A percentile compares a stretch with the other conserved stretches of the same genome.
Evolutionary conservation across 2,113 vertebrate species (phyloP).

Genomic region (Suricata suricatta): DNA sequence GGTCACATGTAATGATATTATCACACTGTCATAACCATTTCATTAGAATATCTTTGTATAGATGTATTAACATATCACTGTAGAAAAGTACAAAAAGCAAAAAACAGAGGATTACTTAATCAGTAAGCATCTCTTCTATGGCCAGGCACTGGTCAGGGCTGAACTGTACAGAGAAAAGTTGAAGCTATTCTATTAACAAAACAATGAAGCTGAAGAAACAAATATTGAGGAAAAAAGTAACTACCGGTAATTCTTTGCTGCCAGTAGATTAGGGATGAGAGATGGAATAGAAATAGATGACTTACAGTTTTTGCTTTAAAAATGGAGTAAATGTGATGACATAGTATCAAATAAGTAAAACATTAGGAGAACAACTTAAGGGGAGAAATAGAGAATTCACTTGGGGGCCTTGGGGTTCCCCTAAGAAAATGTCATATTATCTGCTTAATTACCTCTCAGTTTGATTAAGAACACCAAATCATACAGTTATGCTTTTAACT

Average conservation of each 20-base stretch:
- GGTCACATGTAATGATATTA: background rate
- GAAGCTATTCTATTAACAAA: background rate
- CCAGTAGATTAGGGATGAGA: background rate
- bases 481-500: background rate
- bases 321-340: background rate
- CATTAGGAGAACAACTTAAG: background rate
- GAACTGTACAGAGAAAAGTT: background rate
- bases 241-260: background rate
- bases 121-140: background rate
- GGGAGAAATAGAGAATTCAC: background rate
- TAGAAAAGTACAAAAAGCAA: background rate
- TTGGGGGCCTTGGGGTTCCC: background rate
- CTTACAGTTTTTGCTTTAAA: background rate
- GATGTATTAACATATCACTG: background rate
- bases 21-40: background rate
- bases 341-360: background rate
- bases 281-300: background rate
- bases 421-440: background rate
- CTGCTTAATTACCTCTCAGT: background rate
- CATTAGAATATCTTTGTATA: background rate
- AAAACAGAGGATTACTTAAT: background rate
- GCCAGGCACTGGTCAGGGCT: background rate
- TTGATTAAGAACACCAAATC: background rate
- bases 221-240: background rate
- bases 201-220: background rate